phyloP scores from a whole-genome alignment of 2,113 vertebrate genomes.

The Apodemus sylvaticus region DNA sequence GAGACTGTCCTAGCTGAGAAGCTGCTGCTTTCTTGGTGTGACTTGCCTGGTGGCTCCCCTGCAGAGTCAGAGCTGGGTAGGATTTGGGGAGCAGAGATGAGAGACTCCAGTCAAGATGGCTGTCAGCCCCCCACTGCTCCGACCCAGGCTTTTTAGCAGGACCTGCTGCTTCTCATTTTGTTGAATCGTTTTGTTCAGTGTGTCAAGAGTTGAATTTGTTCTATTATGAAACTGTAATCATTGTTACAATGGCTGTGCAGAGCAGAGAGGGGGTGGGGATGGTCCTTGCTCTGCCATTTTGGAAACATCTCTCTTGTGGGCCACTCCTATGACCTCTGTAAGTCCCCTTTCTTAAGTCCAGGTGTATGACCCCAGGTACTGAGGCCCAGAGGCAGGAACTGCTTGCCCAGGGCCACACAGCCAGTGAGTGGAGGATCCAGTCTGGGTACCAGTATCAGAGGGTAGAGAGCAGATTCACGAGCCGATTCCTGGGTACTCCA shows the following conservation, averaged over 20 bases:
- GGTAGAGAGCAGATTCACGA: not conserved
- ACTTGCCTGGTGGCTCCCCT: not conserved
- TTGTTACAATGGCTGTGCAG: not conserved
- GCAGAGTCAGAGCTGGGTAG: not conserved
- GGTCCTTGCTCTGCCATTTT: not conserved
- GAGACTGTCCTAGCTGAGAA: not conserved
- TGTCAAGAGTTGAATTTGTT: not conserved
- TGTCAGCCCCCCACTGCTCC: not conserved
- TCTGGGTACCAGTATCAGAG: not conserved
- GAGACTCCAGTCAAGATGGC: not conserved
- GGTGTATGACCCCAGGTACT: not conserved
- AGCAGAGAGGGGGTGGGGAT: not conserved
- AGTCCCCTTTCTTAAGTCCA: not conserved
- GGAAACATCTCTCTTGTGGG: not conserved
- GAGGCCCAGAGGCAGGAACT: not conserved
- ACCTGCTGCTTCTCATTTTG: not conserved
- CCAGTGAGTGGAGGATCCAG: no score
- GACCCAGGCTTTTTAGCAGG: not conserved
- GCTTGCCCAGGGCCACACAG: not conserved
- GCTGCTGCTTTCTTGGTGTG: not conserved
- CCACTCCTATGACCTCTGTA: not conserved
- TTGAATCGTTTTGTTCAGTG: not conserved
- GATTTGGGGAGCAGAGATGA: no score
- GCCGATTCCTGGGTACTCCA: fast-evolving
- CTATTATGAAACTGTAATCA: not conserved